A percentile compares a stretch with the other conserved stretches of the same genome.
These are phyloP conservation scores for Isoperla grammatica DNA, from an alignment of 2,888 invertebrate species.

Conservation along the genomic window DNA sequence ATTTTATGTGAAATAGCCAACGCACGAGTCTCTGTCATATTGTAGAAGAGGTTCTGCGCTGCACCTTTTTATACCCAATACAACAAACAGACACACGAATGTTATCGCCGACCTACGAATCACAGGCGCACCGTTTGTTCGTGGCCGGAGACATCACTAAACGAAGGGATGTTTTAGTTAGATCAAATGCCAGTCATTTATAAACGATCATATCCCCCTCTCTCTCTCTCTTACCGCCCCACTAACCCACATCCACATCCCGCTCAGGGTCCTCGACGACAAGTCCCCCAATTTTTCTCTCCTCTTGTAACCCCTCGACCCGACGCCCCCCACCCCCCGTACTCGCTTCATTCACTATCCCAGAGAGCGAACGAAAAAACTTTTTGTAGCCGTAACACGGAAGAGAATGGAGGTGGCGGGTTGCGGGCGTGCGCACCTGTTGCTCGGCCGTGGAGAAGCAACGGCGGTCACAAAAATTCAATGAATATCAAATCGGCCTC, in stretches of 20 bases:
- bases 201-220: neutral
- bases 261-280: slow-evolving; percentile 22
- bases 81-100: too few species aligned
- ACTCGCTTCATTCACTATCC: slow-evolving; percentile 24
- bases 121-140: too few species aligned
- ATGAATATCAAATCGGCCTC: slow-evolving; percentile 28
- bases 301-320: slow-evolving; percentile 17
- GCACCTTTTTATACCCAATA: too few species aligned
- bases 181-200: too few species aligned
- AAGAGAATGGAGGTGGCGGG: slow-evolving; percentile 17
- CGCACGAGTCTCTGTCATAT: too few species aligned
- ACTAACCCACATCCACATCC: slow-evolving; percentile 15
- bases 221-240: too few species aligned
- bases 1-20: too few species aligned
- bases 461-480: slow-evolving; percentile 22
- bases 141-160: too few species aligned
- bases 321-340: slow-evolving; percentile 11
- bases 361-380: slow-evolving; percentile 10
- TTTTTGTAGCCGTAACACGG: slow-evolving; percentile 18
- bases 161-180: too few species aligned
- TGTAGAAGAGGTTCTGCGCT: too few species aligned
- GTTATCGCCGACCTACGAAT: too few species aligned
- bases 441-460: neutral
- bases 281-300: slow-evolving; percentile 30
- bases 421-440: slow-evolving; percentile 18